Evolutionary conservation across 1,140 invertebrate genomes (phyloP).

Genomic region (Tetranychus urticae): DNA sequence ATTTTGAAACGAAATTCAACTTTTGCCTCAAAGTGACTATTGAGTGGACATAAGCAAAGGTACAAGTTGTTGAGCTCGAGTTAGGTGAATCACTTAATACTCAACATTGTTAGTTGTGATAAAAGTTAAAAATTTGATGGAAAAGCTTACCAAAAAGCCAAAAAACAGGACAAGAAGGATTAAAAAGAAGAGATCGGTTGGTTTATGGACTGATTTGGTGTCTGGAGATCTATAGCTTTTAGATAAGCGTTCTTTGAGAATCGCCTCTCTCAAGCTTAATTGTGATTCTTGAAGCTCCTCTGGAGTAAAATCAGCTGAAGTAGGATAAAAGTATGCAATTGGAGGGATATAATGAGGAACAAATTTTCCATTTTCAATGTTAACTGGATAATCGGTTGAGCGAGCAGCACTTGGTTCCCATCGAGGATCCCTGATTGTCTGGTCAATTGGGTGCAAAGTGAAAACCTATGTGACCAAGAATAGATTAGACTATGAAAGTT

Average conservation of each 20-base stretch:
- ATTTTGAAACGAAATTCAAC: neutral
- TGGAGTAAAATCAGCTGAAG: neutral
- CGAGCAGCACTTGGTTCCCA: neutral
- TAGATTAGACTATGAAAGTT: too few relatives aligned
- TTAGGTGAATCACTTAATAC: neutral
- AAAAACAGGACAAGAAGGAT: neutral
- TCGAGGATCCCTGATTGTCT: neutral
- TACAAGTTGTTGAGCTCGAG: neutral
- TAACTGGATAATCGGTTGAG: neutral
- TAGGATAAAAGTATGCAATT: neutral
- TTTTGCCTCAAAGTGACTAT: neutral
- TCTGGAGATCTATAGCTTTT: neutral
- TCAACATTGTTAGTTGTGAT: neutral
- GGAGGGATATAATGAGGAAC: neutral
- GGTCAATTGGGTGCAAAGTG: neutral
- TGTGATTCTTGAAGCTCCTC: neutral
- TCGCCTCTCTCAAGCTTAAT: neutral
- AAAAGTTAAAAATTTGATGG: neutral
- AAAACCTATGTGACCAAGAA: neutral
- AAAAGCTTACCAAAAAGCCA: neutral
- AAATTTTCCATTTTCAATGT: neutral
- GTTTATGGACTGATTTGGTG: neutral
- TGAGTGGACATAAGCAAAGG: neutral
- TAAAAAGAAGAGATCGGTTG: neutral
- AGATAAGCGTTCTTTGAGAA: neutral